These are phyloP conservation scores for Selenia dentaria DNA, from an alignment of 2,888 invertebrate species.

Conservation along the genomic window DNA sequence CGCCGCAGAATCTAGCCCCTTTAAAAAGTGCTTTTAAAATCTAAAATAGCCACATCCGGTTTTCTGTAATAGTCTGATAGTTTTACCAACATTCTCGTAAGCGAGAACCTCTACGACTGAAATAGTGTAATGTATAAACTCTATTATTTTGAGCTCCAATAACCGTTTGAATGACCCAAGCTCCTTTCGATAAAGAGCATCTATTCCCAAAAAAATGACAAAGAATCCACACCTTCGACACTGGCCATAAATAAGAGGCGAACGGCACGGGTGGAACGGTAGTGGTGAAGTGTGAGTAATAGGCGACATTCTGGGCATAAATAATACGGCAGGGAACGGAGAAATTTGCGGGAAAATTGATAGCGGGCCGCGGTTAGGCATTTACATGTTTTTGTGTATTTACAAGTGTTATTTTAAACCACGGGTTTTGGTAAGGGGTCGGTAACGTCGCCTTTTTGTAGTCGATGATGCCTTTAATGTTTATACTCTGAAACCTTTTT, in stretches of 20 bases:
- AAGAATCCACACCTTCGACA: constrained; percentile 51
- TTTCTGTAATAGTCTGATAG: no score
- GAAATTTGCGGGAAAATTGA: constrained; percentile 54
- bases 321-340: constrained; percentile 42
- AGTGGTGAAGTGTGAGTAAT: constrained; percentile 62
- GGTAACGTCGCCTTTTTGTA: constrained; percentile 1
- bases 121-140: no score
- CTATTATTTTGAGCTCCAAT: background rate
- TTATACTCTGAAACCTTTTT: no score
- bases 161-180: constrained; percentile 15
- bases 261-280: constrained; percentile 45
- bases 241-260: constrained; percentile 49
- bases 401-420: constrained; percentile 43
- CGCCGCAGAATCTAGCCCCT: no score
- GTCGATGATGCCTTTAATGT: constrained; percentile 12
- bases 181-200: constrained; percentile 28
- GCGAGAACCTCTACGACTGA: no score
- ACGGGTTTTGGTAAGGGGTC: background rate
- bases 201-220: constrained; percentile 41
- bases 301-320: constrained; percentile 54
- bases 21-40: no score
- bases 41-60: no score
- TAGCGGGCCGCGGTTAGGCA: constrained; percentile 46
- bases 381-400: constrained; percentile 51
- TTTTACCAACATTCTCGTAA: no score